Percentiles rank a stretch among this genome's conserved stretches.
Conservation (phyloP, 2,797 vertebrate species). For the Pterois miles region DNA sequence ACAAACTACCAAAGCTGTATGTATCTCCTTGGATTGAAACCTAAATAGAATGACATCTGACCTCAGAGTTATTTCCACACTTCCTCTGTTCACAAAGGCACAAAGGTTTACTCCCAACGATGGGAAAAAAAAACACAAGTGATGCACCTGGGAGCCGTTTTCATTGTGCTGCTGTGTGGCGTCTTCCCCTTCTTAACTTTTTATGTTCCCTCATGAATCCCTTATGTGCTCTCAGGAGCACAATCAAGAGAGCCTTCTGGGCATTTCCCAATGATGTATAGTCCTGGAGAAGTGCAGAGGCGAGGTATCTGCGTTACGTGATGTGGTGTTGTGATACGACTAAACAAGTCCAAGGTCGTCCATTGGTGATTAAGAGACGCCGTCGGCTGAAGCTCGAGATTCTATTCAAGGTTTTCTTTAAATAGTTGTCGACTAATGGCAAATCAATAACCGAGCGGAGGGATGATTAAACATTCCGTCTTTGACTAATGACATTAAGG, state of each 20-base stretch:
- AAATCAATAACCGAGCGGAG: slow-evolving; percentile 79
- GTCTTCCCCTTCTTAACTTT: slow-evolving; percentile 36
- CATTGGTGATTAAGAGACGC: slow-evolving; percentile 72
- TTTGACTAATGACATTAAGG: slow-evolving; percentile 81
- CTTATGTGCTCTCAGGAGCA: slow-evolving; percentile 56
- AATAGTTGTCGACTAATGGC: slow-evolving; percentile 83
- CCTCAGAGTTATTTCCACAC: neutral
- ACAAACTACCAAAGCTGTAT: neutral
- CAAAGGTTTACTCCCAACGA: neutral
- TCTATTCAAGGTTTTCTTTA: slow-evolving; percentile 77
- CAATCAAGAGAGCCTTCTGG: slow-evolving; percentile 59
- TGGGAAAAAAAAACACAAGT: slow-evolving; percentile 4
- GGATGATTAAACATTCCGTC: slow-evolving; percentile 82
- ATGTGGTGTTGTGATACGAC: slow-evolving; percentile 58
- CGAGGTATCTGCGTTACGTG: slow-evolving; percentile 46
- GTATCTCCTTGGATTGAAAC: slow-evolving; percentile 4
- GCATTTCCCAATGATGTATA: slow-evolving; percentile 57
- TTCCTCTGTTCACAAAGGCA: slow-evolving; percentile 19
- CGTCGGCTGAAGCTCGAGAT: slow-evolving; percentile 49
- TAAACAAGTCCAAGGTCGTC: slow-evolving; percentile 76
- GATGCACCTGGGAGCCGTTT: slow-evolving; percentile 39
- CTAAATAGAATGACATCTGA: neutral
- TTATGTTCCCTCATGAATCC: slow-evolving; percentile 65
- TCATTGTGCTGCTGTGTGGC: slow-evolving; percentile 14
- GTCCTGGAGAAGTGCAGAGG: slow-evolving; percentile 46